These are phyloP conservation scores for Pelosia muscerda DNA, from an alignment of 2,888 invertebrate species.

Conservation along the genomic window DNA sequence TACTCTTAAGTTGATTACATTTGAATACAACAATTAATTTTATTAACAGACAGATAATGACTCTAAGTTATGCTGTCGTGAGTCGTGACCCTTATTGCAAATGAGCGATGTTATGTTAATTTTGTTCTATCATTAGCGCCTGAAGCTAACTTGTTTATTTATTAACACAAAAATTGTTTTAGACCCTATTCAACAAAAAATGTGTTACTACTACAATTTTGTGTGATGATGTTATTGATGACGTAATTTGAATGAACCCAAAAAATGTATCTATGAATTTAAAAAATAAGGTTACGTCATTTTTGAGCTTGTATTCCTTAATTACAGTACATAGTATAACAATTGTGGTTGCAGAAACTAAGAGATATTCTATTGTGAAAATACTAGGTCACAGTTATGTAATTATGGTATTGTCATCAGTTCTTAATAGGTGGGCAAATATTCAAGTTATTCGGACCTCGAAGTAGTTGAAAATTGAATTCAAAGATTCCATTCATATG, in stretches of 20 bases:
- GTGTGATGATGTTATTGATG: slow-evolving; percentile 37
- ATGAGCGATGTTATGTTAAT: slow-evolving; percentile 3
- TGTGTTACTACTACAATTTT: slow-evolving; percentile 27
- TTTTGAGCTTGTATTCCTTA: not conserved
- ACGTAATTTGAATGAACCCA: slow-evolving; percentile 32
- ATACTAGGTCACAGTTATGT: slow-evolving; percentile 2
- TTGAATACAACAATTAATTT: not conserved
- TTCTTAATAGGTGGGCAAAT: not conserved
- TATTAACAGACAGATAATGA: slow-evolving; percentile 1
- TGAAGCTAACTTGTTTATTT: not conserved
- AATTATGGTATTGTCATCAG: not conserved
- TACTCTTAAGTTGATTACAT: no score
- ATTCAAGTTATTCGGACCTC: slow-evolving; percentile 5
- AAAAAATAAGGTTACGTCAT: not conserved
- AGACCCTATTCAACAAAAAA: slow-evolving; percentile 19
- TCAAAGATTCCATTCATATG: slow-evolving; percentile 3
- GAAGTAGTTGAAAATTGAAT: not conserved
- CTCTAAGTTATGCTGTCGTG: not conserved
- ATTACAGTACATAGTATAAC: not conserved
- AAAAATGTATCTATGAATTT: not conserved
- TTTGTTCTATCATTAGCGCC: not conserved
- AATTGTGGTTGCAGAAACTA: not conserved
- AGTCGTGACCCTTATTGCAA: slow-evolving; percentile 4
- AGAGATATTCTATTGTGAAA: not conserved
- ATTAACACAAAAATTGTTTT: not conserved